Evolutionary conservation across 2,797 vertebrate species (phyloP).

Genomic region (Periophthalmus magnuspinnatus): DNA sequence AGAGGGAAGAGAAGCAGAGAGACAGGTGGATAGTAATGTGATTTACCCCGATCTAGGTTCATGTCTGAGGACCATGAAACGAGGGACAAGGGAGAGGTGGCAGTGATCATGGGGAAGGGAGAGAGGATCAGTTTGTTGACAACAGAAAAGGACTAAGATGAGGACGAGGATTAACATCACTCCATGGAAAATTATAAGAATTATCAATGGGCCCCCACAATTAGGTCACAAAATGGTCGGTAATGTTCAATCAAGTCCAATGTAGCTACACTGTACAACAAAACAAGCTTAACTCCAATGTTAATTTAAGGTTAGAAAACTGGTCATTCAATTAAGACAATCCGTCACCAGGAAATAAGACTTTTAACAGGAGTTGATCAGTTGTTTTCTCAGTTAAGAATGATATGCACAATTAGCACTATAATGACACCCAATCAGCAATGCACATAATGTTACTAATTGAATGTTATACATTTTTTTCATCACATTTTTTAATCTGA

Average conservation of each 20-base stretch:
- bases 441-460: background rate
- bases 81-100: constrained; percentile 72
- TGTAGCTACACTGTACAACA: constrained; percentile 42
- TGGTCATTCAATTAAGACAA: constrained; percentile 42
- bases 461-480: background rate
- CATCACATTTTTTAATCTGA: background rate
- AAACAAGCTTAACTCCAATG: constrained; percentile 36
- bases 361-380: constrained; percentile 32
- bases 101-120: constrained; percentile 80
- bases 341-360: constrained; percentile 18
- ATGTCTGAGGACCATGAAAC: constrained; percentile 87
- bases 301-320: constrained; percentile 64
- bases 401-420: background rate
- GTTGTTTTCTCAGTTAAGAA: constrained; percentile 22
- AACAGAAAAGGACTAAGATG: constrained; percentile 75
- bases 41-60: constrained; percentile 95
- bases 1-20: constrained; percentile 47
- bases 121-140: constrained; percentile 77
- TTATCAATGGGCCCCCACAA: constrained; percentile 54
- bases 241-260: constrained; percentile 34
- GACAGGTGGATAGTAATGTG: constrained; percentile 71
- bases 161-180: constrained; percentile 72
- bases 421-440: background rate
- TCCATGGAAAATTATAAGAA: constrained; percentile 62
- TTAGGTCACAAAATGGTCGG: constrained; percentile 44